Base-by-base conservation (phyloP, 2,113 vertebrate species). In the Sturnira hondurensis region DNA sequence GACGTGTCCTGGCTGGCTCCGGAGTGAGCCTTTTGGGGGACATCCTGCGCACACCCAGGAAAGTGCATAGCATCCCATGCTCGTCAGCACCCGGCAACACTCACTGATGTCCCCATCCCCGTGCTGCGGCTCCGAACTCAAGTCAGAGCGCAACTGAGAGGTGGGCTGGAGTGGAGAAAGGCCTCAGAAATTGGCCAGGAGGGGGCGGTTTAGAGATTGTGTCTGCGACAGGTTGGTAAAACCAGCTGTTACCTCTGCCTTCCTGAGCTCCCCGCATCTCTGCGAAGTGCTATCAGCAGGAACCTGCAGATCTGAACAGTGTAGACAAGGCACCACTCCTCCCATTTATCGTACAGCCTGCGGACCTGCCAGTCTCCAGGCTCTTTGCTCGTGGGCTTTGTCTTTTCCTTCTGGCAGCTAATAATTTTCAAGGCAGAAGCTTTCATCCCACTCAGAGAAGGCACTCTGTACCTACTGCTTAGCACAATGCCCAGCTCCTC, bases 31-130 rank as follows among this genome's bases (percentile, higher is more conserved):
- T 52, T 26, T 43, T 9, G 5, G 4, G 4, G 15, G 41, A 28
- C 12, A 6, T 5, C 2, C 15, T 0, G 2, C 7, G 7, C 71
- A 26, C 88, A 41, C 41, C 45, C 45, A 3, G 54, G 50, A 7
- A 78, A 38, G 61, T 0, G 0, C 56, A 28, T 11, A 4, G 2
- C 26, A 19, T 36, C 1, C 61, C 15, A 17, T 1, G 12, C 24
- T 0, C 2, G 78, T 14, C 87, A 22, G 20, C 7, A 1, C 67
- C 16, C 2, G 7, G 22, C 2, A 22, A n/a, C 61, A 3, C 15
- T 41, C 83, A 0, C 10, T 4, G 5, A 6, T 19, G 31, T 16
- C 33, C 5, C 0, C 36, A 33, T 47, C 1, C 3, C 7, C 0
- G 16, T 0, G 13, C 19, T 1, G 28, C 0, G 7, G 41, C 33